These are phyloP conservation scores for Spicauda simplicius DNA, from an alignment of 2,888 invertebrate genomes.

Conservation along the genomic window DNA sequence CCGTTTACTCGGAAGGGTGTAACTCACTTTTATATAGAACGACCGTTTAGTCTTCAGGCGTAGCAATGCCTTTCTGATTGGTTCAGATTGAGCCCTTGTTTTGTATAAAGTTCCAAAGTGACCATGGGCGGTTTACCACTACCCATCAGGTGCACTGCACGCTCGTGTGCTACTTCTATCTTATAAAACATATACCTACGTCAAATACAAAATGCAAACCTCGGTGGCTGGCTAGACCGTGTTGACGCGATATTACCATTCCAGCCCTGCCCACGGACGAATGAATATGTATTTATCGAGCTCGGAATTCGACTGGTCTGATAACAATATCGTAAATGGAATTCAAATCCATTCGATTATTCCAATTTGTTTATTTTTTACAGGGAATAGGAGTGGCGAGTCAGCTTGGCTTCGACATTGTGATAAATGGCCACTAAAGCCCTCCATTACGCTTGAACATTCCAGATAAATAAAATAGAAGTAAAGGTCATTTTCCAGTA, in stretches of 20 bases:
- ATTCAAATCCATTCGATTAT: conserved; percentile 43
- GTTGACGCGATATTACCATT: conserved; percentile 79
- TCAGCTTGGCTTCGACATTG: neutral
- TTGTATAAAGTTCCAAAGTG: no score
- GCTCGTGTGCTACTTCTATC: no score
- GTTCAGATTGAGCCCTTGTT: no score
- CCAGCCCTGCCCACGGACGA: conserved; percentile 68
- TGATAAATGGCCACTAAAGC: conserved; percentile 1
- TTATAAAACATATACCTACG: no score
- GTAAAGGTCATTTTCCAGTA: neutral
- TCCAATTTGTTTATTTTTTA: conserved; percentile 39
- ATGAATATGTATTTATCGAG: conserved; percentile 72
- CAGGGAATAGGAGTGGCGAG: conserved; percentile 1
- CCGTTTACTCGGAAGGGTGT: no score
- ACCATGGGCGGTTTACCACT: no score
- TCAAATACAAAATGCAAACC: conserved; percentile 73
- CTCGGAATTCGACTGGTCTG: conserved; percentile 66
- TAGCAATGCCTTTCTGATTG: no score
- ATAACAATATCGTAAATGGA: conserved; percentile 55
- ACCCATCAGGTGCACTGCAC: no score
- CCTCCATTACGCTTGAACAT: neutral
- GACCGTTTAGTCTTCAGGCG: no score
- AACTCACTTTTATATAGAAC: no score
- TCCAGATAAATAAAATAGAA: neutral
- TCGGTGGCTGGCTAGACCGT: conserved; percentile 55